These are phyloP conservation scores for Poeciliopsis turrubarensis DNA, from an alignment of 2,113 vertebrate species.

Conservation along the genomic window DNA sequence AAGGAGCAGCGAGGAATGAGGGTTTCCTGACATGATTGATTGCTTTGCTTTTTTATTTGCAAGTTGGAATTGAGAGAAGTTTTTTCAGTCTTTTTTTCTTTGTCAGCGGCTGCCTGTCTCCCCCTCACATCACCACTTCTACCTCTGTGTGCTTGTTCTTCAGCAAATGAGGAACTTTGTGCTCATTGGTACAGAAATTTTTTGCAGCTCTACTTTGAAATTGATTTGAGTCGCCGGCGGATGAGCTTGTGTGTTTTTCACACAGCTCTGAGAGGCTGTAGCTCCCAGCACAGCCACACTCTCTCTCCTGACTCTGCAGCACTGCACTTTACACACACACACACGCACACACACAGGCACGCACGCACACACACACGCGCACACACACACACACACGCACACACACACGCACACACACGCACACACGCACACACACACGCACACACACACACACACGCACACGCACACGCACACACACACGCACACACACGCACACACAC, in stretches of 20 bases:
- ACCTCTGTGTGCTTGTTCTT: constrained; percentile 63
- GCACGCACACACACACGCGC: neutral
- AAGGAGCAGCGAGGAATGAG: constrained; percentile 80
- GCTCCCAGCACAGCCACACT: neutral
- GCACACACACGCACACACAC: too few relatives aligned
- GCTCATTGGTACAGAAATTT: constrained; percentile 84
- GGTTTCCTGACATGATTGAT: constrained; percentile 89
- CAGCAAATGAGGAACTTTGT: constrained; percentile 66
- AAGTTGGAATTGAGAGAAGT: constrained; percentile 84
- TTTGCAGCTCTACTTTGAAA: constrained; percentile 84
- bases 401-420: neutral
- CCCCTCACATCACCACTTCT: neutral
- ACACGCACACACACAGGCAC: constrained; percentile 1
- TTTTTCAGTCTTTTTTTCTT: constrained; percentile 54
- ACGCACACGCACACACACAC: too few relatives aligned
- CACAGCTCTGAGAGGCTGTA: constrained; percentile 65
- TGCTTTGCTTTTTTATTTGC: constrained; percentile 89
- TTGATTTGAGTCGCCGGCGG: constrained; percentile 87
- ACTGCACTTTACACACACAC: neutral
- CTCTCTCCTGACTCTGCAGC: neutral
- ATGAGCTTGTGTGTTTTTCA: constrained; percentile 92
- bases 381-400: too few relatives aligned
- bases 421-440: too few relatives aligned
- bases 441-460: neutral
- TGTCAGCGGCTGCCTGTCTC: constrained; percentile 28